phyloP scores from a whole-genome alignment of 2,888 invertebrate genomes.

The Oscheius sp. region DNA sequence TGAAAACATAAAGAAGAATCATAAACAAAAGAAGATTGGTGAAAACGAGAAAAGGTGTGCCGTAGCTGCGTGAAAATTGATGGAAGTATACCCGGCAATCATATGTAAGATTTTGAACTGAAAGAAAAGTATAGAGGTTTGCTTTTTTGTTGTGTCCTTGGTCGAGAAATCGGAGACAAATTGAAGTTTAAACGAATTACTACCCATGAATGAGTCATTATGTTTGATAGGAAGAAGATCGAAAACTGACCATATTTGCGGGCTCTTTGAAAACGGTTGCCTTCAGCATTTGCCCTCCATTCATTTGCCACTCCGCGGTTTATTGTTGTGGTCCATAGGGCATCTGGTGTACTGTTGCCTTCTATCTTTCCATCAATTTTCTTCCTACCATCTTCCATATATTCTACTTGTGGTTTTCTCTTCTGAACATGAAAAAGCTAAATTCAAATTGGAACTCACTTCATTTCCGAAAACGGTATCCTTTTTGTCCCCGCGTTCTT shows the following conservation, averaged over 20 bases:
- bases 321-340: constrained; percentile 52
- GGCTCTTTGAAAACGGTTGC: constrained; percentile 34
- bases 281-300: constrained; percentile 46
- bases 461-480: constrained; percentile 22
- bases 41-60: constrained; percentile 36
- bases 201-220: no score
- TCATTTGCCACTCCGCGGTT: constrained; percentile 50
- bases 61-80: constrained; percentile 35
- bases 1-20: constrained; percentile 44
- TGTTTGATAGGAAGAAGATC: not conserved
- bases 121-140: no score
- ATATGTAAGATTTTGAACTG: constrained; percentile 44
- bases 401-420: constrained; percentile 44
- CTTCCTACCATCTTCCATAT: constrained; percentile 44
- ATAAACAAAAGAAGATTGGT: constrained; percentile 37
- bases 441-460: not conserved
- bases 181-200: no score
- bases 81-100: constrained; percentile 43
- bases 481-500: constrained; percentile 28
- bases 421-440: constrained; percentile 33
- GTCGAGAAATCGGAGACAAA: not conserved
- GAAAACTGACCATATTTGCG: constrained; percentile 41
- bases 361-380: constrained; percentile 35
- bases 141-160: not conserved
- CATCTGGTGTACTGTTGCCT: constrained; percentile 30